Evolutionary conservation across 2,113 vertebrate genomes (phyloP), one percentile per base, ranked within the genome.

Genomic region (Choloepus hoffmanni): DNA sequence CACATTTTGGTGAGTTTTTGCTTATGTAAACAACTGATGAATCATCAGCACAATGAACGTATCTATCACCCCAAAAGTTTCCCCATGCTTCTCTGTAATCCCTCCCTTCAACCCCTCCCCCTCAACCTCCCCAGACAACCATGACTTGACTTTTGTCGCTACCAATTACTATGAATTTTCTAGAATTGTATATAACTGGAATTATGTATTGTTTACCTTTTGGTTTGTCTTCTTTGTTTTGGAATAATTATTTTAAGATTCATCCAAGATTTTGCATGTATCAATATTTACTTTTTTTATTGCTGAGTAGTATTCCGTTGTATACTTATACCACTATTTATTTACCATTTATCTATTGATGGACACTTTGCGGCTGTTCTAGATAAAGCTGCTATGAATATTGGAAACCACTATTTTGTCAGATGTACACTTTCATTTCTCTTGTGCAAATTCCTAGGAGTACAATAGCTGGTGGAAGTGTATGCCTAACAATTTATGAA

Each of bases 101-200:
- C 19, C 14, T 30, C 19, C 5, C 11, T 58, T 2, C 4, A 5
- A 14, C 2, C 3, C 63, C 4, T 3, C 8, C 55, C 15, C 55
- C 23, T 15, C 43, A 23, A 45, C 4, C 2, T 48, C 36, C 23
- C 24, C 30, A n/a, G 58, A 3, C 15, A 79, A 28, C 5, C 8
- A 26, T 12, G 12, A 30, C 5, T 36, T 45, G 26, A 19, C 65
- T 53, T 90, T 4, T 81, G 21, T n/a, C 45, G 40, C 45, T 21
- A 93, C 5, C 72, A 14, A 5, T 28, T 73, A 33, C 7, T 79
- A 70, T 77, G 4, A 58, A 36, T 14, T 70, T 86, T 74, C 8
- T 19, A 89, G 43, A 94, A 43, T 21, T 48, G 60, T 73, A 21
- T 40, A 73, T 30, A 81, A 55, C 24, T 85, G 11, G 19, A 55